Conservation (phyloP, 2,797 vertebrate species). For the Tenualosa ilisha region DNA sequence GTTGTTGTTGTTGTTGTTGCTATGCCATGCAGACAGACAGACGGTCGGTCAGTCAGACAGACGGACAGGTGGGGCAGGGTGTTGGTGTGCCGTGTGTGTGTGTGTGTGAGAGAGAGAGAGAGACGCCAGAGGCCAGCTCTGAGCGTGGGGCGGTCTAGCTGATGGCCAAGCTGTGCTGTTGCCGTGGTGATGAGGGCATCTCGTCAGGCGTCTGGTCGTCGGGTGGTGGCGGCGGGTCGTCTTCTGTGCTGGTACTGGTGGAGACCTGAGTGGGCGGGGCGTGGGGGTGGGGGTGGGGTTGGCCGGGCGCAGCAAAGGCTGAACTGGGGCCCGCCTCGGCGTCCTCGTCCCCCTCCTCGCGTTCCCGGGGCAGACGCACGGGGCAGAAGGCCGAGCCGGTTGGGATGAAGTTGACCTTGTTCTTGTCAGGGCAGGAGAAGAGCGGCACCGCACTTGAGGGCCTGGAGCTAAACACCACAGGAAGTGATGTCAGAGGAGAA, state of each 20-base stretch:
- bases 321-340: conserved; percentile 67
- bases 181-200: conserved; percentile 59
- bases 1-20: conserved; percentile 58
- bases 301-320: conserved; percentile 62
- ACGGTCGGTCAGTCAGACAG: conserved; percentile 47
- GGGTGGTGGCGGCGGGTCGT: conserved; percentile 66
- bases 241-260: conserved; percentile 85
- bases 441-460: conserved; percentile 85
- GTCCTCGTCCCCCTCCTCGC: conserved; percentile 67
- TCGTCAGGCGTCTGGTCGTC: conserved; percentile 43
- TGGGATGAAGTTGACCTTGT: conserved; percentile 99
- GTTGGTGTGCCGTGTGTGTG: conserved; percentile 14
- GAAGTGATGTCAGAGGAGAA: not conserved
- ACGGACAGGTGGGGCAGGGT: conserved; percentile 38
- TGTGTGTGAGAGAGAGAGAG: conserved; percentile 38
- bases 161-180: conserved; percentile 77
- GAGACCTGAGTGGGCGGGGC: conserved; percentile 84
- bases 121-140: conserved; percentile 83
- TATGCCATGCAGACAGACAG: conserved; percentile 84
- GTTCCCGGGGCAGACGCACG: conserved; percentile 79
- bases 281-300: conserved; percentile 49
- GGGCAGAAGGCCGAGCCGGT: conserved; percentile 98
- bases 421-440: conserved; percentile 99
- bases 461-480: conserved; percentile 78
- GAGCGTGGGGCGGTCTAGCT: conserved; percentile 78